Base-by-base conservation (phyloP, 2,113 vertebrate genomes). In the Tachuris rubrigastra region DNA sequence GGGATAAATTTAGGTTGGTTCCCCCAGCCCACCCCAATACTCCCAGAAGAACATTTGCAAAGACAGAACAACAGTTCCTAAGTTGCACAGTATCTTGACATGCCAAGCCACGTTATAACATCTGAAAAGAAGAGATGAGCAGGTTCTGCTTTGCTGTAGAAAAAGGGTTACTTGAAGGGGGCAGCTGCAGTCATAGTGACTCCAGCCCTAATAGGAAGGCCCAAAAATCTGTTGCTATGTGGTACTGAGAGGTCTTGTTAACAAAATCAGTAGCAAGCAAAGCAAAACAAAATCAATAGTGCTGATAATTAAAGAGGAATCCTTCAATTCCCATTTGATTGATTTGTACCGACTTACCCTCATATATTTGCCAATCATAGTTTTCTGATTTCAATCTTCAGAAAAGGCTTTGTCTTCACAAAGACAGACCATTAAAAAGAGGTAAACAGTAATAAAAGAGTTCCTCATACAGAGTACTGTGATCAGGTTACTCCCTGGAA, bases 401-500 rank as follows among this genome's bases (percentile, higher is more conserved):
- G 76, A 96, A 94, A 78, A 20, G 41, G 8, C 60, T 92, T 93
- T 82, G 49, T 65, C 74, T 92, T 76, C 80, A 60, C 76, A 88
- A 88, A 92, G 52, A 78, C 56, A 92, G 50, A 81, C 78, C 47
- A 95, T 92, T 90, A 92, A 96, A 49, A 28, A 78, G 60, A 94
- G n/a, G 83, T 86, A 96, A 96, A 88, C 10, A 60, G 60, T 69
- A 96, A 91, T 80, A 93, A 83, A 66, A 71, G 44, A 72, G 69
- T 52, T 96, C 83, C 80, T 81, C n/a, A 62, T 14, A 30, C n/a
- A 60, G 41, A 60, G 52, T 14, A 27, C 73, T 72, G 76, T 60
- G 86, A 95, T 94, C 87, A 84, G n/a, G 60, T 90, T 94, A 84
- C 76, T 52, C 49, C 66, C 90, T 79, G 87, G 88, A 82, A 90